Conservation (phyloP, 2,113 vertebrate genomes). For the Candoia aspera region DNA sequence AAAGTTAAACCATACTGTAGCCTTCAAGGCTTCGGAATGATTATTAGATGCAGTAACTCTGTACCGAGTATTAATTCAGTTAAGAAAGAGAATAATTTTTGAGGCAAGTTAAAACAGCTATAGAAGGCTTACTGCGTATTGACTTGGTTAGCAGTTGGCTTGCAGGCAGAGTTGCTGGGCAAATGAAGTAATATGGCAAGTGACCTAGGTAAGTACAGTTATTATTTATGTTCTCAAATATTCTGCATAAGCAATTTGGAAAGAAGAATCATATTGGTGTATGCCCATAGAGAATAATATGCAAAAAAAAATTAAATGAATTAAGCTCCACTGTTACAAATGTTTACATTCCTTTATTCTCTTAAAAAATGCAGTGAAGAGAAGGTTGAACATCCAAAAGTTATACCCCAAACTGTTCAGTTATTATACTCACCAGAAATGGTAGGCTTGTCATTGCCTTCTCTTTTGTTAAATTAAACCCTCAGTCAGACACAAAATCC, state of each 20-base stretch:
- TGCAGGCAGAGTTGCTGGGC: constrained; percentile 62
- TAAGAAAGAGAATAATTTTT: constrained; percentile 72
- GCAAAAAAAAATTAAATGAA: constrained; percentile 9
- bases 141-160: constrained; percentile 64
- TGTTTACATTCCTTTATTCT: neutral
- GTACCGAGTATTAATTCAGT: constrained; percentile 73
- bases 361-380: neutral
- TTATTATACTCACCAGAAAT: neutral
- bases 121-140: constrained; percentile 68
- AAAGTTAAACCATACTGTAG: constrained; percentile 78
- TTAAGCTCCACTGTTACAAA: neutral
- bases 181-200: constrained; percentile 60
- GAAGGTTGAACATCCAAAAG: constrained; percentile 2
- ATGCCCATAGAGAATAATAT: constrained; percentile 18
- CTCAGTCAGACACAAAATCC: neutral
- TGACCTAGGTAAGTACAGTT: constrained; percentile 62
- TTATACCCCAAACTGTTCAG: neutral
- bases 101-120: constrained; percentile 65
- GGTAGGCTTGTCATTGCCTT: neutral
- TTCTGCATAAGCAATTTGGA: constrained; percentile 35
- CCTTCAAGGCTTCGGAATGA: constrained; percentile 75
- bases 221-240: constrained; percentile 58
- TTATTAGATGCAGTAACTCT: constrained; percentile 59
- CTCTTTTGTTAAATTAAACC: neutral
- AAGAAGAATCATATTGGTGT: constrained; percentile 29